Base-by-base conservation (phyloP, 2,113 vertebrate genomes). In the Rhinoderma darwinii region DNA sequence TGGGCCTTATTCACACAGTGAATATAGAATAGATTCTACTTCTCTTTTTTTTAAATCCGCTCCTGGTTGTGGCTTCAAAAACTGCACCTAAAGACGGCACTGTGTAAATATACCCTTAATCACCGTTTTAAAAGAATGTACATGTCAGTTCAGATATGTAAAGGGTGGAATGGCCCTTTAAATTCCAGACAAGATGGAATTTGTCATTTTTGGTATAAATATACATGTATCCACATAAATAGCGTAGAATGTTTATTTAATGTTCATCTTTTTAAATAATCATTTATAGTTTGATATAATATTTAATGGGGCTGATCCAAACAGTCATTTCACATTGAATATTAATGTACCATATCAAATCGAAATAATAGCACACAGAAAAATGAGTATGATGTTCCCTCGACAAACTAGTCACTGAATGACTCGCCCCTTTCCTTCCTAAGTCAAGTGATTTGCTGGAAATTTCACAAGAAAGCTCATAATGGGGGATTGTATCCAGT, bases 401-500 rank as follows among this genome's bases (percentile, higher is more conserved):
- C 8, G 11, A 30, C 41, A 43, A 75, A 27, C 39, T 68, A 66
- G 15, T 37, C 17, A 22, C 63, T 37, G 41, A 66, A 47, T 82
- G 80, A 44, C 32, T 74, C 25, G 15, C 37, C 54, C 73, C 32
- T 77, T 77, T 84, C 27, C 50, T 84, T 77, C 54, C 54, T 43
- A 15, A 51, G 37, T 76, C 83, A 75, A 41, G 39, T 77, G n/a
- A 84, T 84, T 84, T 76, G 70, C 27, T 84, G 51, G 54, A 84
- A 76, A 61, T 35, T 78, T 61, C 51, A 44, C 43, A 59, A 27
- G 39, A 27, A 44, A 27, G 83, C 83, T 84, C 72, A 84, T 84
- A 84, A 84, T 76, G 83, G 83, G 83, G 35, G 54, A 86, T 80
- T 80, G 84, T 79, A 86, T 86, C 77, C 43, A 79, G 30, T 80